Base-by-base conservation (phyloP, 2,888 invertebrate genomes). In the Fragum whitleyi region DNA sequence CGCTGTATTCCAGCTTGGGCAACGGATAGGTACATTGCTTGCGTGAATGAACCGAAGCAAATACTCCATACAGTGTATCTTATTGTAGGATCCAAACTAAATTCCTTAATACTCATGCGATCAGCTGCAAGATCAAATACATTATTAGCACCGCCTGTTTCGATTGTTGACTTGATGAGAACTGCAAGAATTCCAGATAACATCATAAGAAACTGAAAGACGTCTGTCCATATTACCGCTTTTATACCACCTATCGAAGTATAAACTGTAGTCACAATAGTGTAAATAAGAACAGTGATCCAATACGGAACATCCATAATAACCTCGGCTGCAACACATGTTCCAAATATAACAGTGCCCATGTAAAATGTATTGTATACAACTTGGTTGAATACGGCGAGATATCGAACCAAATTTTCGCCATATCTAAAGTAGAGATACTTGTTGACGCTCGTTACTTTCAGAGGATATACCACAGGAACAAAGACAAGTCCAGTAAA, bases 161-260 rank as follows among this genome's bases (percentile, higher is more conserved):
- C 65, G 2, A 68, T 39, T 7, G 71, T 78, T 3, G 68, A 59
- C 36, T 81, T 74, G 28, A 77, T 51, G 0, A 81, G 29, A 26
- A 77, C 74, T 29, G 62, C 71, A 26, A 80, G n/a, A 19, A 80
- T 68, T 32, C 80, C 80, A n/a, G 74, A 29, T 11, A 76, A 57
- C 80, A 80, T 80, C 19, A 76, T 55, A 2, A 72, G 3, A 7
- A 80, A 29, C 62, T 80, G 75, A 29, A 78, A 73, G 1, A 78
- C 78, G 61, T 78, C 78, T 0, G 78, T 78, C 73, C 78, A 78
- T 19, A 80, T 80, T 19, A 76, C 80, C n/a, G 80, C 80, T 19
- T 73, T 75, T 53, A 80, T 76, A n/a, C 75, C 76, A 5, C 80
- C 80, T 2, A 80, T 65, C 0, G 76, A 75, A 0, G 80, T 80